Evolutionary conservation across 2,113 vertebrate species (phyloP), one percentile per base, ranked within the genome.

Genomic region (Odocoileus virginianus): DNA sequence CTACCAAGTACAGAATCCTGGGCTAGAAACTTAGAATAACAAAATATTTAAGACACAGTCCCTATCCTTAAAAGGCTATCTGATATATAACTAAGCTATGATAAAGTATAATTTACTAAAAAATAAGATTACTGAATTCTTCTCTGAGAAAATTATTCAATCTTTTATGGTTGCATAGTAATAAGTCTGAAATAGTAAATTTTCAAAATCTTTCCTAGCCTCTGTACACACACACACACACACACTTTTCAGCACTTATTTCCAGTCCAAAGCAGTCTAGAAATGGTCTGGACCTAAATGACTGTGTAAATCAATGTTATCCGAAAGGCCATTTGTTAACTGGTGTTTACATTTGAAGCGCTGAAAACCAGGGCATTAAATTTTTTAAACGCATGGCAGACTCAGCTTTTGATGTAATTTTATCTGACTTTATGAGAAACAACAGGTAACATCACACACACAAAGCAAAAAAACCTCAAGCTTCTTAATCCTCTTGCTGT

Each of bases 111-210:
- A 45, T 88, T 79, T 47, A 87, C 33, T 43, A 71, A 92, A 57
- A 95, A 85, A 57, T 71, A 85, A 58, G 89, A 78, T 84, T 28
- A 89, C 45, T 84, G 86, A 95, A 23, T 55, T 36, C n/a, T 79
- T 79, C 33, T 71, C 36, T 83, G 23, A 82, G 50, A 96, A 87
- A 91, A 94, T 55, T 36, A 88, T 3, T 81, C 45, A 85, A n/a
- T 52, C 91, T 71, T n/a, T 84, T 43, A 21, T 30, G 43, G 36
- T 79, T 93, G n/a, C 23, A 40, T 1, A 76, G 8, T 47, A 43
- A 84, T 87, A 96, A 78, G 14, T 57, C 23, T 94, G 60, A 94
- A 95, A 90, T 17, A 94, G 43, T 61, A 60, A 78, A 61, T 85
- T 85, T 23, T 90, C 74, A 57, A 15, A 54, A 55, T 71, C 54